Base-by-base conservation (phyloP, 1,140 invertebrate species). In the Metaphire vulgaris region DNA sequence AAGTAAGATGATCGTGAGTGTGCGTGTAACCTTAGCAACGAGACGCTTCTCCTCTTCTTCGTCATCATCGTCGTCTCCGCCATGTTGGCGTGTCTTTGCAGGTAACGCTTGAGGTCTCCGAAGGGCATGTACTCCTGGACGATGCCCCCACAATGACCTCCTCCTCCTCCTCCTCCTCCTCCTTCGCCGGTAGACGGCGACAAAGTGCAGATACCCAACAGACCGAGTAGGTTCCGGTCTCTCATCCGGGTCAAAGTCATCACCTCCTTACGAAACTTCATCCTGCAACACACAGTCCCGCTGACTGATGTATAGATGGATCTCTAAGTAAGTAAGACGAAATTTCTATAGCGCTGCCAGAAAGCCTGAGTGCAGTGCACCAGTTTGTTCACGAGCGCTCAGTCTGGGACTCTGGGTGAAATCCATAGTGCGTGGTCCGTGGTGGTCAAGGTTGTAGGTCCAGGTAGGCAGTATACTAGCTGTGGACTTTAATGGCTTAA, bases 101-200 rank as follows among this genome's bases (percentile, higher is more conserved):
- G 88, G 83, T 93, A 95, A 83, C 94, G 92, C 84, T 92, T 92
- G 67, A 96, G 89, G 87, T 96, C 94, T 12, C 94, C 94, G 79
- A 93, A 90, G 81, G 94, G 93, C 81, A 94, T 88, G 86, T 95
- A 96, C 85, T 97, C 95, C 82, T 96, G 90, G 1, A 96, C 90
- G 78, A 96, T 93, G 81, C 92, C 93, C n/a, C n/a, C n/a, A 28
- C 91, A 87, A 0, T 93, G 93, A 79, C 93, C 92, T n/a, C n/a
- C n/a, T n/a, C n/a, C n/a, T n/a, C n/a, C n/a, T n/a, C n/a, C n/a
- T n/a, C n/a, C n/a, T n/a, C n/a, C n/a, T n/a, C n/a, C n/a, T n/a
- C 75, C 93, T 91, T 67, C 89, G 86, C 69, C 91, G 92, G 83
- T 93, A 95, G 69, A 93, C 91, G 1, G 93, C 94, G 34, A 96